These are phyloP conservation scores for Nasonia oneida DNA, from an alignment of 2,888 invertebrate species.

Conservation along the genomic window DNA sequence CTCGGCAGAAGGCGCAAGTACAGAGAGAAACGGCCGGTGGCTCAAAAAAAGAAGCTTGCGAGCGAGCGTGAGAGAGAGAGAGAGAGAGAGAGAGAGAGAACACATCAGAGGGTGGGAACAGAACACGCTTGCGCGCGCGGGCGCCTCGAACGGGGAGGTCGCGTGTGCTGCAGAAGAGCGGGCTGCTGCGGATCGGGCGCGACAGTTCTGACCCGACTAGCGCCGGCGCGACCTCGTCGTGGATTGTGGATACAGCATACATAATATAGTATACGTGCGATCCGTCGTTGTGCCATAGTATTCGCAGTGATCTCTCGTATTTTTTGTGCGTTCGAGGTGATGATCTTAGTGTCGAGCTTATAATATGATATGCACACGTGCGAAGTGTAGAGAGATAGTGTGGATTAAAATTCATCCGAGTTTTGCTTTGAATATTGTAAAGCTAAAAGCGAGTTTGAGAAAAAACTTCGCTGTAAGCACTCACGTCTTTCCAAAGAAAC, in stretches of 20 bases:
- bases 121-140: background rate
- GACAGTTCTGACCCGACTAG: constrained; percentile 78
- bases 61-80: constrained; percentile 38
- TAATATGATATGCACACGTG: background rate
- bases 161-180: constrained; percentile 76
- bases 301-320: background rate
- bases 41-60: background rate
- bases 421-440: background rate
- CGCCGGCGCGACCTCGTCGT: constrained; percentile 70
- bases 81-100: constrained; percentile 53
- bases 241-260: background rate
- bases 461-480: background rate
- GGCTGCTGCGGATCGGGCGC: constrained; percentile 79
- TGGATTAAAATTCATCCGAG: too few species aligned
- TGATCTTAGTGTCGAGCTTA: background rate
- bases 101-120: constrained; percentile 45
- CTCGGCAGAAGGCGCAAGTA: too few species aligned
- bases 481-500: background rate
- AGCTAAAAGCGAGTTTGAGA: background rate
- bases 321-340: background rate
- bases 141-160: constrained; percentile 64
- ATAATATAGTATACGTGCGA: constrained; percentile 14
- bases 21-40: background rate
- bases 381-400: background rate
- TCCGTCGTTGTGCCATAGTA: too few species aligned